A percentile compares a stretch with the other conserved stretches of the same genome.
These are phyloP conservation scores for Rhynchomys soricoides DNA, from an alignment of 2,113 vertebrate species.

Conservation along the genomic window DNA sequence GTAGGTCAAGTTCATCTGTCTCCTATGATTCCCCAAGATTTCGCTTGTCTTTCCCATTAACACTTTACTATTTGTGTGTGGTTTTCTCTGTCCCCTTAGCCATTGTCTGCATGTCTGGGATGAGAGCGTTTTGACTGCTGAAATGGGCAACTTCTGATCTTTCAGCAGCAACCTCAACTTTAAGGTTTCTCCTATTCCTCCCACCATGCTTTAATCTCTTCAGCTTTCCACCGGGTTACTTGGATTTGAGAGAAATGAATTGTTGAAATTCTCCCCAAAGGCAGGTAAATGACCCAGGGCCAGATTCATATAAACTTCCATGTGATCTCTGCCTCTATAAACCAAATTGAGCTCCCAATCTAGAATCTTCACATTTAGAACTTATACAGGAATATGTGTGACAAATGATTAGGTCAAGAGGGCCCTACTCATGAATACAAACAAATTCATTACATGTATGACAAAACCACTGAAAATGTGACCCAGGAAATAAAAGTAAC, in stretches of 20 bases:
- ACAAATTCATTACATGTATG: slow-evolving; percentile 66
- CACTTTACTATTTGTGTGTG: neutral
- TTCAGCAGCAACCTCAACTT: slow-evolving; percentile 42
- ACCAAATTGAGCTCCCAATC: slow-evolving; percentile 29
- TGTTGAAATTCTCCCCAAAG: neutral
- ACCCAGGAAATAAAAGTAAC: slow-evolving; percentile 59
- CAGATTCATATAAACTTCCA: slow-evolving; percentile 51
- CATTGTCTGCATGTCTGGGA: slow-evolving; percentile 17
- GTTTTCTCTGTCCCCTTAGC: slow-evolving; percentile 23
- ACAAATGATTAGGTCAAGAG: slow-evolving; percentile 67
- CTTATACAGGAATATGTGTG: slow-evolving; percentile 57
- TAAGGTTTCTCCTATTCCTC: slow-evolving; percentile 22
- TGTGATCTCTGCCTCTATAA: slow-evolving; percentile 37
- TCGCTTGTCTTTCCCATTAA: slow-evolving; percentile 5
- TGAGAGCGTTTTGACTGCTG: slow-evolving; percentile 21
- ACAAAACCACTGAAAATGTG: slow-evolving; percentile 64
- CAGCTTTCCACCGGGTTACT: slow-evolving; percentile 43
- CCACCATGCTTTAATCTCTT: slow-evolving; percentile 28
- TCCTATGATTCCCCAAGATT: neutral
- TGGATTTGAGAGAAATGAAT: slow-evolving; percentile 46
- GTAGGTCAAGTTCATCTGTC: neutral
- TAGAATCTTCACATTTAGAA: slow-evolving; percentile 55
- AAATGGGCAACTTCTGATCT: slow-evolving; percentile 34
- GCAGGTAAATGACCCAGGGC: slow-evolving; percentile 48
- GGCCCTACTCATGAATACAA: slow-evolving; percentile 62